Base-by-base conservation (phyloP, 2,113 vertebrate genomes). In the Lontra canadensis region DNA sequence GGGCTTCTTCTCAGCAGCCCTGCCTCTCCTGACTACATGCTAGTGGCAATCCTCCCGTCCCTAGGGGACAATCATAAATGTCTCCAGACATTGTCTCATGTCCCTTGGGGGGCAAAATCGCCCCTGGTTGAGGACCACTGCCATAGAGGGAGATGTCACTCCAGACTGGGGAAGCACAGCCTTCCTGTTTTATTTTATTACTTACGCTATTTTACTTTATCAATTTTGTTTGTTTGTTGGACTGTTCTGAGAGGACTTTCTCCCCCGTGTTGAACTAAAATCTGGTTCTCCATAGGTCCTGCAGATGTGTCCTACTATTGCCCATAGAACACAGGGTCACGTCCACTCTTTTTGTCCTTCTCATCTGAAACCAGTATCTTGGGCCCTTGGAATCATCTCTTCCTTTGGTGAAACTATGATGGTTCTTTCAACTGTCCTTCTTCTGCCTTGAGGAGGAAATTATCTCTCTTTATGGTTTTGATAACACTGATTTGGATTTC, bases 21-120 rank as follows among this genome's bases (percentile, higher is more conserved):
- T 44, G 73, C 18, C 14, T 26, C 44, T 6, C 1, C 29, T 14
- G 25, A 34, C 18, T 3, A 17, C 31, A 47, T 36, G 6, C 14
- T 18, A 11, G 26, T 1, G 44, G 44, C 26, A 44, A 7, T 3
- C 1, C 0, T 2, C 7, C 0, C 3, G 0, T 13, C 4, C 18
- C 8, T 12, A 3, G 29, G 3, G 18, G 61, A 90, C 71, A 84
- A 39, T 13, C 6, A 5, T 6, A 6, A 67, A 26, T 47, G 63
- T 69, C 29, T 57, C 4, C 21, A 57, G 59, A 65, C 34, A 18
- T 1, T 29, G 17, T 17, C 42, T 26, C 11, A 29, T 1, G 4
- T 82, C 17, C n/a, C 34, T 2, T 5, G 26, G 52, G 26, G 23
- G 11, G 3, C 34, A 31, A 20, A 18, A 23, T 21, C 4, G 3